Evolutionary conservation across 2,797 vertebrate species (phyloP).

Genomic region (Scyliorhinus canicula): DNA sequence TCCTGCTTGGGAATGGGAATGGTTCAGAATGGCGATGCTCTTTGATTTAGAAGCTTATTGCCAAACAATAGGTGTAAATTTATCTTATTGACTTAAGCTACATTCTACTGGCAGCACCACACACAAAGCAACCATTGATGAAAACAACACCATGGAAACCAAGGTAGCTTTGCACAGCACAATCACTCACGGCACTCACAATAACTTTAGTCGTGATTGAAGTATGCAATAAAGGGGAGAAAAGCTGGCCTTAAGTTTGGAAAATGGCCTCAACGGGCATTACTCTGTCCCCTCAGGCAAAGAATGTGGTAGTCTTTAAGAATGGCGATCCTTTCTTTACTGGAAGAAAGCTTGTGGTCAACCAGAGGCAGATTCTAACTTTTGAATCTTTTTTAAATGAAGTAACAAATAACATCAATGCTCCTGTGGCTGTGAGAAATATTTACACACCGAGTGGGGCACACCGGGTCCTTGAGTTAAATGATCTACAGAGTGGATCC

Average conservation of each 20-base stretch:
- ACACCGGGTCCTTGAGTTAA: slow-evolving; percentile 60
- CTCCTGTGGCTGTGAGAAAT: slow-evolving; percentile 68
- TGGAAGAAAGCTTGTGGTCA: slow-evolving; percentile 74
- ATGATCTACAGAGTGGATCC: slow-evolving; percentile 65
- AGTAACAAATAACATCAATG: slow-evolving; percentile 67
- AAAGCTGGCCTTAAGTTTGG: background rate
- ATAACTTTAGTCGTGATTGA: background rate
- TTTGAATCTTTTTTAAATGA: slow-evolving; percentile 78
- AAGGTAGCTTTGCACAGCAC: background rate
- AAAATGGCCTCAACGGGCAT: slow-evolving; percentile 42
- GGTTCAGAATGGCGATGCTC: background rate
- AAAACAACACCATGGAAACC: slow-evolving; percentile 30
- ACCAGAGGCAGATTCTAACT: slow-evolving; percentile 65
- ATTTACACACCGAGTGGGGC: slow-evolving; percentile 74
- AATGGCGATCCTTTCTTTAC: slow-evolving; percentile 80
- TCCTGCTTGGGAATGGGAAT: background rate
- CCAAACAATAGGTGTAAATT: slow-evolving; percentile 21
- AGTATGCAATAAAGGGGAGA: background rate
- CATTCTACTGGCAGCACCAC: background rate
- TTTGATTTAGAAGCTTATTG: background rate
- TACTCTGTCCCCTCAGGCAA: slow-evolving; percentile 61
- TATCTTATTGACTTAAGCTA: background rate
- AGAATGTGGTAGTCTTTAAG: slow-evolving; percentile 73
- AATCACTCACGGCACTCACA: background rate
- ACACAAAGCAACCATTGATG: slow-evolving; percentile 29